Evolutionary conservation across 2,797 vertebrate species (phyloP).

Genomic region (Peromyscus nudipes): DNA sequence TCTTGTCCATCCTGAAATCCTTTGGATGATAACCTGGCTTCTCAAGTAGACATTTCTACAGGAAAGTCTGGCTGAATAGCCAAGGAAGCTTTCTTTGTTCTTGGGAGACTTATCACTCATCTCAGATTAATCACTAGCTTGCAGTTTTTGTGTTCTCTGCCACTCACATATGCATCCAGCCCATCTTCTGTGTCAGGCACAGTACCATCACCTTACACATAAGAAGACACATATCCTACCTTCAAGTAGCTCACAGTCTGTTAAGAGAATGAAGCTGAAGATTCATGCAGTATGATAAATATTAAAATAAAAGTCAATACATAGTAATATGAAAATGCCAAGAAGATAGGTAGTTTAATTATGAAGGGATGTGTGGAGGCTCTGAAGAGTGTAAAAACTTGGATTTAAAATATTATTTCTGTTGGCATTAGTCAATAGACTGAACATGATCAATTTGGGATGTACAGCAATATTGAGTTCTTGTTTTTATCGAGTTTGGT

Average conservation of each 20-base stretch:
- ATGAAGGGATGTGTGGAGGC: neutral
- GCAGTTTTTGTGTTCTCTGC: neutral
- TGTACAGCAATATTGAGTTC: neutral
- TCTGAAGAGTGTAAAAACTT: neutral
- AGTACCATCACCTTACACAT: neutral
- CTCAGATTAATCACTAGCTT: constrained; percentile 9
- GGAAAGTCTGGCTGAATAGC: neutral
- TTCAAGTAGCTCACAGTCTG: neutral
- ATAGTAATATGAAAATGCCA: neutral
- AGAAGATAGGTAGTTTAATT: neutral
- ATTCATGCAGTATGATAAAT: neutral
- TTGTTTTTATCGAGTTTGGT: neutral
- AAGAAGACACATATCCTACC: neutral
- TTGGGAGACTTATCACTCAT: neutral
- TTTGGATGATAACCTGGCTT: constrained; percentile 18
- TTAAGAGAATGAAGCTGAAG: neutral
- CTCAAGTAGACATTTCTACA: neutral
- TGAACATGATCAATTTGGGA: neutral
- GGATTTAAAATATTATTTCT: neutral
- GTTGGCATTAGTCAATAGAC: neutral
- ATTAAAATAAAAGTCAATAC: constrained; percentile 18
- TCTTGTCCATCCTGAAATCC: neutral
- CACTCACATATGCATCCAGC: neutral
- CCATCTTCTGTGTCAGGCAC: neutral
- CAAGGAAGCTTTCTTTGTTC: neutral